Base-by-base conservation (phyloP, 2,888 invertebrate species). In the Colostygia pectinataria region DNA sequence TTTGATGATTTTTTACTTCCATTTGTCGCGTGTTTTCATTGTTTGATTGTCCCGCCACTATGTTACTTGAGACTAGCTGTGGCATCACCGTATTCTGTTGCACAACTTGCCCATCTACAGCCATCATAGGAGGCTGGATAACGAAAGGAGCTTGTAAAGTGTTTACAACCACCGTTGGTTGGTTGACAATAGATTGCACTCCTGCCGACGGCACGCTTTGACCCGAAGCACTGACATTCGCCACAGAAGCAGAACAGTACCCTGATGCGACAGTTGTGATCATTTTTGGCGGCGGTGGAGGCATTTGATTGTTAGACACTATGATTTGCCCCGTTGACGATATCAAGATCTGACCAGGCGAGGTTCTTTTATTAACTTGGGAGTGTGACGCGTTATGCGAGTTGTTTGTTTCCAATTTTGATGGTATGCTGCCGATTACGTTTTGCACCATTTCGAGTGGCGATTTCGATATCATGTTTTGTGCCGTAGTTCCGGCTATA, bases 381-480 rank as follows among this genome's bases (percentile, higher is more conserved):
- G 42, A 25, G 14, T 45, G 36, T 4, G 78, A 59, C 28, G 75
- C 74, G 6, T 83, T 71, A 53, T 88, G 90, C 5, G 92, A 88
- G 49, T 92, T 91, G 46, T 64, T 79, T 0, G 68, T 63, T 45
- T 86, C 87, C 1, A 80, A 61, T 53, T 83, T 86, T 0, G 80
- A 65, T 63, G 94, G 93, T 58, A 93, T 90, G 69, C 92, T 94
- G 55, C 94, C 94, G 40, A 95, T 94, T 2, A 94, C 94, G 66
- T 94, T 94, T 68, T 95, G 95, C 1, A 95, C 94, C 94, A 95
- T 95, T 83, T 95, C 95, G 32, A 95, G 71, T 0, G 95, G 95
- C 3, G 94, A 94, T 71, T 88, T 90, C 1, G 88, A 83, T 56
- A 90, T 91, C 84, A 90, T 87, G 56, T 83, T 91, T 59, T 91